Evolutionary conservation across 2,888 invertebrate species (phyloP).

Genomic region (Prosapia bicincta): DNA sequence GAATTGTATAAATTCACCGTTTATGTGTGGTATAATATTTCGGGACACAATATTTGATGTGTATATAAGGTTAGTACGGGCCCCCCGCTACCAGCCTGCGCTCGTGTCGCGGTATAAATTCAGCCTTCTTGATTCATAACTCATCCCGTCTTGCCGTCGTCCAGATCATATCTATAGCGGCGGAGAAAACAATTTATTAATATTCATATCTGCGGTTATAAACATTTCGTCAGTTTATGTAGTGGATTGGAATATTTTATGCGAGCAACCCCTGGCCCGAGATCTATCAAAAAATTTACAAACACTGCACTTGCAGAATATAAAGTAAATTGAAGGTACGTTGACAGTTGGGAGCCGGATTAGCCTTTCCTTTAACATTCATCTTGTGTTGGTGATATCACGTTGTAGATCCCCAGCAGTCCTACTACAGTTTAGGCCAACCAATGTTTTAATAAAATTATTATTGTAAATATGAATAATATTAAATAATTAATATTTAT

Average conservation of each 20-base stretch:
- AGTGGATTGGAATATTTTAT: not conserved
- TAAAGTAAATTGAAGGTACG: no score
- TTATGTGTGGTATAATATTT: not conserved
- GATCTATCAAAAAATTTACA: not conserved
- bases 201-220: slow-evolving; percentile 22
- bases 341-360: no score
- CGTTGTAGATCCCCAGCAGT: no score
- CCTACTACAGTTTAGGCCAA: no score
- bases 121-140: slow-evolving; percentile 7
- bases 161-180: not conserved
- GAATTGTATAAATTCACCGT: not conserved
- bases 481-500: no score
- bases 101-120: slow-evolving; percentile 16
- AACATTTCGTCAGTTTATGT: slow-evolving; percentile 24
- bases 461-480: no score
- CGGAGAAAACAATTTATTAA: slow-evolving; percentile 21
- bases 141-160: slow-evolving; percentile 15
- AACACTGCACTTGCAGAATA: no score
- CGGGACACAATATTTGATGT: slow-evolving; percentile 1
- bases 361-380: no score
- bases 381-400: no score
- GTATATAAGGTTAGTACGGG: not conserved
- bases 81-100: slow-evolving; percentile 1
- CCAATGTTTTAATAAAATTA: no score
- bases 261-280: not conserved